Evolutionary conservation across 2,888 invertebrate genomes (phyloP).

Genomic region (Ormyrus pomaceus): DNA sequence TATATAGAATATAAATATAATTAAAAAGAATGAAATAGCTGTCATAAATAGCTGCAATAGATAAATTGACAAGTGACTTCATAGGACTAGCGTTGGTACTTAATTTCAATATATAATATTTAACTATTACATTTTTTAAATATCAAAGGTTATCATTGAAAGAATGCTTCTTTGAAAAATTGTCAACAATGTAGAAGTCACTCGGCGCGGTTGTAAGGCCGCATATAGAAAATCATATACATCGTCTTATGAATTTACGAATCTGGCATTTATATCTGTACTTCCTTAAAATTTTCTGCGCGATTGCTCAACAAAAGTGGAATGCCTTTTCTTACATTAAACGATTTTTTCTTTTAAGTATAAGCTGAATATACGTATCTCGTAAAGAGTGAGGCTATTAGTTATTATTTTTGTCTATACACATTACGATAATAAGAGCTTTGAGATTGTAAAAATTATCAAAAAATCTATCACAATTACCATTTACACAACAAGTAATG

Average conservation of each 20-base stretch:
- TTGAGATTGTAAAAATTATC: slow-evolving; percentile 83
- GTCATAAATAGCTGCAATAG: slow-evolving; percentile 30
- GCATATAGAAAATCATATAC: slow-evolving; percentile 15
- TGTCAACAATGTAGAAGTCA: slow-evolving; percentile 32
- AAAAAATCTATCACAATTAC: slow-evolving; percentile 83
- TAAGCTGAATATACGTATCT: slow-evolving; percentile 78
- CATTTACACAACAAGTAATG: slow-evolving; percentile 75
- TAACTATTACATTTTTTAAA: slow-evolving; percentile 32
- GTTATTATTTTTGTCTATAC: slow-evolving; percentile 71
- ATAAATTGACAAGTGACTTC: slow-evolving; percentile 43
- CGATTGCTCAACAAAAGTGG: slow-evolving; percentile 44
- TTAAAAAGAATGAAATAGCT: slow-evolving; percentile 17
- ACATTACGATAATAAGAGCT: slow-evolving; percentile 71
- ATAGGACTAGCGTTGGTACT: slow-evolving; percentile 37
- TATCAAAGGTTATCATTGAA: slow-evolving; percentile 46
- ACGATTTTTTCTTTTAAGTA: slow-evolving; percentile 76
- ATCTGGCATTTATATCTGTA: slow-evolving; percentile 15
- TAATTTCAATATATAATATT: slow-evolving; percentile 35
- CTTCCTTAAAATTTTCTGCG: slow-evolving; percentile 58
- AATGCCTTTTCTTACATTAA: slow-evolving; percentile 48
- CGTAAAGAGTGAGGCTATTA: slow-evolving; percentile 75
- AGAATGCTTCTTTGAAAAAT: slow-evolving; percentile 28
- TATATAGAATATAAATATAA: neutral
- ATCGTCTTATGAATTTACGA: slow-evolving; percentile 19
- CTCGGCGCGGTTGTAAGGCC: slow-evolving; percentile 37